Evolutionary conservation across 2,113 vertebrate species (phyloP), one percentile per base, ranked within the genome.

Genomic region (Bufo gargarizans): DNA sequence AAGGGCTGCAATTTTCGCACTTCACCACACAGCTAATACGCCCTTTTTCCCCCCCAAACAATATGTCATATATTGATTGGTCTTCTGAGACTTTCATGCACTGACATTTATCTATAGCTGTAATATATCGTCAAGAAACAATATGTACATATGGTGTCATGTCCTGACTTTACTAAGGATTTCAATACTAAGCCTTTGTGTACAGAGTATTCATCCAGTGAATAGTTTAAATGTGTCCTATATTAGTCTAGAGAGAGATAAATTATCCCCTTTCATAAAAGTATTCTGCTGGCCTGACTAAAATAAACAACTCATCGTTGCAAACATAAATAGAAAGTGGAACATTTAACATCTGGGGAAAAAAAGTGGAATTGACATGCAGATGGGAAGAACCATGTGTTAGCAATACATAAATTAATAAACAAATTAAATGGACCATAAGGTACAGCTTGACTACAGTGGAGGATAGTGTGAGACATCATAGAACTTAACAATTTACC

Each of bases 231-330:
- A 63, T 45, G 17, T 63, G 49, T 22, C 17, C 19, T 49, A 13
- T 72, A 56, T 55, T 84, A 16, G 19, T 53, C 20, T 65, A 77
- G 58, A 12, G 11, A 20, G 49, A 61, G 58, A 3, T 53, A 77
- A 45, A 61, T 78, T 17, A 69, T 85, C 22, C 53, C 63, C 43
- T 71, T 86, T 12, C 20, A 63, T 47, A 45, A 78, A 86, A 61
- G 13, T 50, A 77, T 77, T 77, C 43, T 65, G 74, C 12, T 19
- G 8, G n/a, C 7, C 22, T 49, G 84, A 86, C 55, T 77, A 20
- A 77, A 12, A 45, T 77, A 77, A 86, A 86, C 55, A 58, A 2
- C 59, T 63, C 72, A 56, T 47, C 1, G 33, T 63, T 22, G 59
- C 13, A 79, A 78, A 61, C 50, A 3, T 86, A 16, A 82, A 53